Evolutionary conservation across 2,888 invertebrate species (phyloP).

Genomic region (Troides aeacus): DNA sequence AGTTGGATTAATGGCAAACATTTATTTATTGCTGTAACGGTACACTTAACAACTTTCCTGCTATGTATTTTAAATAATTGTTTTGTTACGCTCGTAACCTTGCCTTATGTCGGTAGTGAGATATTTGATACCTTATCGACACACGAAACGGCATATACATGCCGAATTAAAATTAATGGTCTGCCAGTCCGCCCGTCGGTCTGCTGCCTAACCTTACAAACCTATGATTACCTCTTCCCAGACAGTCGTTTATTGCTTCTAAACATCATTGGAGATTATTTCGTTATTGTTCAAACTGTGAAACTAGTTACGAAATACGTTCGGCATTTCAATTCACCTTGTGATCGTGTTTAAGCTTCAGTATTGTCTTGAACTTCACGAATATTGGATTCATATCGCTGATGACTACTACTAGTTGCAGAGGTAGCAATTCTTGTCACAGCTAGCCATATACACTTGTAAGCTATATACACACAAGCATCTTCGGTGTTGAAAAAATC

Average conservation of each 20-base stretch:
- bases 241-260: constrained; percentile 15
- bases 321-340: background rate
- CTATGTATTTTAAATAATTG: constrained; percentile 25
- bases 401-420: too few relatives aligned
- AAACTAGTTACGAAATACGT: background rate
- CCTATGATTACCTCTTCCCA: constrained; percentile 17
- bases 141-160: constrained; percentile 34
- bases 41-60: constrained; percentile 18
- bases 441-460: too few relatives aligned
- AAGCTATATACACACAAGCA: too few relatives aligned
- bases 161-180: constrained; percentile 31
- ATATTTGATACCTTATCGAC: constrained; percentile 35
- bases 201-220: constrained; percentile 13
- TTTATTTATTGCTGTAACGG: constrained; percentile 28
- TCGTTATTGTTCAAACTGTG: constrained; percentile 9
- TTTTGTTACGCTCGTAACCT: constrained; percentile 27
- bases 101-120: constrained; percentile 26
- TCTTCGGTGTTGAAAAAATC: too few relatives aligned
- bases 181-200: constrained; percentile 11
- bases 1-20: constrained; percentile 21
- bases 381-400: background rate
- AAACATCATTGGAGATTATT: constrained; percentile 15
- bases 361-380: background rate
- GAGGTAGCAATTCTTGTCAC: too few relatives aligned
- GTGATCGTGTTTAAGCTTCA: background rate